Base-by-base conservation (phyloP, 2,888 invertebrate genomes). In the Drosophila rubida region DNA sequence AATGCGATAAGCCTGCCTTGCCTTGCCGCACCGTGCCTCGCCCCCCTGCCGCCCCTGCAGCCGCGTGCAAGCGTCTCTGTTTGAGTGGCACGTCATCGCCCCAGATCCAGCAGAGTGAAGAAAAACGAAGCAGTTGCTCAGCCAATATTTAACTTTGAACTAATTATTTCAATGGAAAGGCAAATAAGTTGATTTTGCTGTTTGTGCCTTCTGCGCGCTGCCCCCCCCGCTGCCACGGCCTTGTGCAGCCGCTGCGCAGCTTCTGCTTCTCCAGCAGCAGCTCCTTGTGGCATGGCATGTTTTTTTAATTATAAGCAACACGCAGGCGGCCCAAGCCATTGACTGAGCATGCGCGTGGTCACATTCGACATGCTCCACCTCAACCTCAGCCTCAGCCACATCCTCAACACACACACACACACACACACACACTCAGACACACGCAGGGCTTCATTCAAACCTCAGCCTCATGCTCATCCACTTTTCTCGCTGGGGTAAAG, bases 121-220 rank as follows among this genome's bases (percentile, higher is more conserved):
- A 19, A 19, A 19, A 19, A 19, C 19, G 19, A 16, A 14, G 32
- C 13, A 22, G 42, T 53, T 25, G 54, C 11, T 74, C 75, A 86
- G 78, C 81, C 86, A 86, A 88, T 88, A 90, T 89, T 90, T 89
- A 88, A 87, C 88, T 88, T 85, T 89, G 88, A 84, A 86, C 90
- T 90, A 90, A 90, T 90, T 90, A 90, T 90, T 90, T 90, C 90
- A 85, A 82, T 85, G 89, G 90, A 90, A 90, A 88, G 78, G 84
- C 88, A 89, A 88, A 89, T 83, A 86, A 78, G 78, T 82, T 79
- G 78, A 75, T 75, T 72, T 77, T 66, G 77, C 69, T 85, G 80
- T 75, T 73, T 65, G 53, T 55, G 23, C 30, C n/a, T n/a, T n/a
- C n/a, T n/a, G n/a, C 13, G n/a, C 2, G 4, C 4, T 27, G 27